Percentiles rank a stretch among this genome's conserved stretches.
Evolutionary conservation across 2,797 vertebrate genomes (phyloP).

Genomic region (Enteromius mattozi): DNA sequence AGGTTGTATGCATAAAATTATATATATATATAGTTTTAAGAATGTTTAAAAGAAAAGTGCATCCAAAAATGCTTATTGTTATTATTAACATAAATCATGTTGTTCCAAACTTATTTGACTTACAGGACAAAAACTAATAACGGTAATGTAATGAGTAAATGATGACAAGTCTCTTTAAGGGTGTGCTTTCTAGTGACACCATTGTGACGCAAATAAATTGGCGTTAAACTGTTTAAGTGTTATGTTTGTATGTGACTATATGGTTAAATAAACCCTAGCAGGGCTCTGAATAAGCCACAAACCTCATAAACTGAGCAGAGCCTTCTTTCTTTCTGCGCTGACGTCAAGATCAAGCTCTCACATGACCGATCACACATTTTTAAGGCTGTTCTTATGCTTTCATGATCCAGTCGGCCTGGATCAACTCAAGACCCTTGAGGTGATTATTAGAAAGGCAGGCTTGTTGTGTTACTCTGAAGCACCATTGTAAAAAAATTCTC

Average conservation of each 20-base stretch:
- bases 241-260: not conserved
- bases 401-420: conserved; percentile 13
- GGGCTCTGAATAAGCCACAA: not conserved
- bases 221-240: not conserved
- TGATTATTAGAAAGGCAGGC: conserved; percentile 46
- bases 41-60: not conserved
- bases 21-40: not conserved
- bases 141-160: not conserved
- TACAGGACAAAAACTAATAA: not conserved
- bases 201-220: not conserved
- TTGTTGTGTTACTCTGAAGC: conserved; percentile 45
- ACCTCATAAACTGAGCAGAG: not conserved
- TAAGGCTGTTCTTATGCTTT: conserved; percentile 44
- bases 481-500: conserved; percentile 10
- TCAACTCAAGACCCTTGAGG: conserved; percentile 26
- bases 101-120: not conserved
- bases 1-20: not conserved
- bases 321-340: not conserved
- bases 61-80: not conserved
- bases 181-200: not conserved
- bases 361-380: conserved; percentile 59
- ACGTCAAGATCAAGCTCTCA: conserved; percentile 47
- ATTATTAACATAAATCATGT: not conserved
- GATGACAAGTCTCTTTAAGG: not conserved
- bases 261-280: not conserved